Evolutionary conservation across 2,888 invertebrate species (phyloP).

Genomic region (Amblyteles armatorius): DNA sequence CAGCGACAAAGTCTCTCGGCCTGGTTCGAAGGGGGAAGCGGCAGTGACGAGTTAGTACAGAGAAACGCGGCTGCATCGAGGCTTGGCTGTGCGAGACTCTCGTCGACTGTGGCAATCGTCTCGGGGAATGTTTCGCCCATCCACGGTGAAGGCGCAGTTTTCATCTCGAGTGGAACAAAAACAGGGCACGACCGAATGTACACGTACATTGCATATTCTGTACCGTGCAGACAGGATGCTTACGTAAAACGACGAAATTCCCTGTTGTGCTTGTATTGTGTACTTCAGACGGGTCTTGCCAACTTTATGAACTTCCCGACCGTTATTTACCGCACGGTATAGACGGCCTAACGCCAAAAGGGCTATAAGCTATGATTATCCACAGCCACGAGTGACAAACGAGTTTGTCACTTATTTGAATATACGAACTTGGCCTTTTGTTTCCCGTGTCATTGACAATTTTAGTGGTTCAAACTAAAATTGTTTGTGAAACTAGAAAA

Average conservation of each 20-base stretch:
- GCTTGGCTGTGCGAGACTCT: constrained; percentile 18
- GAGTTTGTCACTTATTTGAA: too few species aligned
- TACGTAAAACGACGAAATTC: constrained; percentile 25
- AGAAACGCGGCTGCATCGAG: constrained; percentile 2
- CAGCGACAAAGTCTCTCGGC: constrained; percentile 45
- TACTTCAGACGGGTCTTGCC: too few species aligned
- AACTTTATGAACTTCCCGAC: background rate
- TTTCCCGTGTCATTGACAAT: too few species aligned
- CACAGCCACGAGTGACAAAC: too few species aligned
- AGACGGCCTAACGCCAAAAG: background rate
- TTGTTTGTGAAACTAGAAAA: too few species aligned
- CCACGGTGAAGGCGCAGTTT: constrained; percentile 32
- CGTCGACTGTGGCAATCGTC: constrained; percentile 46
- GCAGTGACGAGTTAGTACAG: background rate
- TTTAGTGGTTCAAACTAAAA: too few species aligned
- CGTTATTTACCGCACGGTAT: background rate
- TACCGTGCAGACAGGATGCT: background rate
- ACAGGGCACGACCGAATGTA: constrained; percentile 45
- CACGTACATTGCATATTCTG: constrained; percentile 20
- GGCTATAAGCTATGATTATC: too few species aligned
- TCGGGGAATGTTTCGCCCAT: constrained; percentile 36
- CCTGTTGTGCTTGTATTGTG: background rate
- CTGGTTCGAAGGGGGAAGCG: background rate
- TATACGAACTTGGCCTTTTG: too few species aligned
- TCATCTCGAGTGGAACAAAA: constrained; percentile 52